Base-by-base conservation (phyloP, 37 sponge, comb jelly and placozoan genomes). In the Chondrilla cf. caribensis region DNA sequence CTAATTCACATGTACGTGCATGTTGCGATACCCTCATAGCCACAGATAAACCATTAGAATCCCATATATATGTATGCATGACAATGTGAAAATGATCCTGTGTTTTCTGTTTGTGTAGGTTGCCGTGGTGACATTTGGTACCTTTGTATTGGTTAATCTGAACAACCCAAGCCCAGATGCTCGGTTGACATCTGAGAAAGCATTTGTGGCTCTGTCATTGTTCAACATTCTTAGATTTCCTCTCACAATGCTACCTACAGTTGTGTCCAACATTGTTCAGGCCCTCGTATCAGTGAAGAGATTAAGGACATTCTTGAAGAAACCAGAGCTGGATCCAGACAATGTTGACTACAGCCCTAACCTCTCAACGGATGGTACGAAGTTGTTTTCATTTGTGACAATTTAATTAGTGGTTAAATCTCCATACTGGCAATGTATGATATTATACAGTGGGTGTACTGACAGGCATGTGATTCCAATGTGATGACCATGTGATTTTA, bases 121-220 rank as follows among this genome's bases (percentile, higher is more conserved):
- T 25, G 81, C 95, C 35, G 68, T 95, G 17, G 89, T 81, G 2
- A 86, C 95, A 28, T 95, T 95, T 84, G 83, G 84, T 0, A 86
- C 89, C 41, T 95, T 85, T 73, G 82, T 80, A 60, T 80, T 80
- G 28, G 58, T 33, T 18, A 55, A 54, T 42, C 25, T 42, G 19
- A 58, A 76, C 47, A 36, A 58, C 31, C 8, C 79, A 8, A 11
- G 11, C 51, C 60, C 85, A 3, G 84, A 84, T 0, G 64, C 89
- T 42, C n/a, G 70, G 32, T 86, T 95, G 58, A 91, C 95, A 4
- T 38, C 95, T 17, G 85, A 91, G 21, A 86, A 59, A 58, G 92
- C 92, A 0, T 91, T 95, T 81, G 95, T 95, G 18, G 87, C 92
- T 44, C 84, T 95, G 24, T 85, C 95, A 18, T 87, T 95, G 65